phyloP scores from a whole-genome alignment of 2,888 invertebrate species.

The Eupeodes latifasciatus region DNA sequence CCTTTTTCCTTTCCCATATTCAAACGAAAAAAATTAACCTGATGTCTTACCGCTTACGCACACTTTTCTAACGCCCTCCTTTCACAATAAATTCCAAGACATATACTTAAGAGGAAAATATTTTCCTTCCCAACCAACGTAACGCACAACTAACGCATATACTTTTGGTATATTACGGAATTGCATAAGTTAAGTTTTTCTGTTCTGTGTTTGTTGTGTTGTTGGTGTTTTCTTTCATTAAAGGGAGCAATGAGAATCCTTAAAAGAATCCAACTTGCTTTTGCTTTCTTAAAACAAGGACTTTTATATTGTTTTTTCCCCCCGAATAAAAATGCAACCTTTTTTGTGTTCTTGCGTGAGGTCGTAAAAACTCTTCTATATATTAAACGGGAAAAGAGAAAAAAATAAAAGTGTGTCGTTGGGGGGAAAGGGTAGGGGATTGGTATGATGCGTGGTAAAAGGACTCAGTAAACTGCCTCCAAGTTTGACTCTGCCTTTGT shows the following conservation, averaged over 20 bases:
- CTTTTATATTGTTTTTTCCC: conserved; percentile 1
- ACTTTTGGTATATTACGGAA: background rate
- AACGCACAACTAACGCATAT: too few species aligned
- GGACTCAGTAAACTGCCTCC: conserved; percentile 30
- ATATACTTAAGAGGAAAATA: background rate
- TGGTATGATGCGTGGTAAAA: conserved; percentile 64
- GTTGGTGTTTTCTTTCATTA: background rate
- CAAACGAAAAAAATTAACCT: background rate
- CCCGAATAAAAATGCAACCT: background rate
- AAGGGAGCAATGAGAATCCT: background rate
- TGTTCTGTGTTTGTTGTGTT: background rate
- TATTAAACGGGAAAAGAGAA: background rate
- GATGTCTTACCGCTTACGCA: background rate
- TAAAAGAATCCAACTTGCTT: conserved; percentile 8
- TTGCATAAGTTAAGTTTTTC: conserved; percentile 12
- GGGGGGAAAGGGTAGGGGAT: background rate
- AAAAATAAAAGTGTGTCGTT: conserved; percentile 49
- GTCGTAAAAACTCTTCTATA: conserved; percentile 43
- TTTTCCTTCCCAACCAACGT: too few species aligned
- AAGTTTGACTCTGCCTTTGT: background rate
- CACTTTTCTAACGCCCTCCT: background rate
- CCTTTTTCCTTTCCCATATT: background rate
- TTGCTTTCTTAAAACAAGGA: background rate
- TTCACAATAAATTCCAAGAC: conserved; percentile 17
- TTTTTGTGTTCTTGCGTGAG: conserved; percentile 23